These are phyloP conservation scores for Harlomillsia oculata DNA, from an alignment of 1,140 invertebrate species.

Conservation along the genomic window DNA sequence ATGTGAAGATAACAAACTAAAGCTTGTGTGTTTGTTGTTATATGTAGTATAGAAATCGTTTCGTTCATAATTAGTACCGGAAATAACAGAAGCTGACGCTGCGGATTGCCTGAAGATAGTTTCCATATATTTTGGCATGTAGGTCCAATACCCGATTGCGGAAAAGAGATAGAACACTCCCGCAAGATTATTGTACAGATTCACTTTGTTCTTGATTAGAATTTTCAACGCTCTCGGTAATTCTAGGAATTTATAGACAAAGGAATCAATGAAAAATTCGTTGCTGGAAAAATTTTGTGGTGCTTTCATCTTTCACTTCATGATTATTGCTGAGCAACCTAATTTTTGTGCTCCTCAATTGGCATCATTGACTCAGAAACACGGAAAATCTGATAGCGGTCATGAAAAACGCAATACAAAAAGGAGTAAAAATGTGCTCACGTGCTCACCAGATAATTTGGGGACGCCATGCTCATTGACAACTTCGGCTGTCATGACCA, in stretches of 20 bases:
- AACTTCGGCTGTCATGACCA: conserved; percentile 25
- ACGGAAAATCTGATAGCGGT: too few species aligned
- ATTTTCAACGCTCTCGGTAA: conserved; percentile 23
- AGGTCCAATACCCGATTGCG: conserved; percentile 61
- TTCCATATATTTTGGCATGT: conserved; percentile 66
- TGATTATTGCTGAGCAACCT: too few species aligned
- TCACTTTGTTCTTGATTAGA: conserved; percentile 33
- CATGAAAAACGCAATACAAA: not conserved
- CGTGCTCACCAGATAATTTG: conserved; percentile 25
- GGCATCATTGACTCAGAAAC: too few species aligned
- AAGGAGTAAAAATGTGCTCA: not conserved
- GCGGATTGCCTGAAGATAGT: conserved; percentile 62
- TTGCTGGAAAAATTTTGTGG: too few species aligned
- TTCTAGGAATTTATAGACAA: too few species aligned
- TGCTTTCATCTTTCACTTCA: too few species aligned
- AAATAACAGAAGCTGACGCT: conserved; percentile 55
- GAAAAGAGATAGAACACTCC: conserved; percentile 57
- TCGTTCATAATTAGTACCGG: conserved; percentile 43
- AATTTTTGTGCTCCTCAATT: too few species aligned
- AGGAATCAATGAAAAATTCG: too few species aligned
- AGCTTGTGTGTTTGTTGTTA: too few species aligned
- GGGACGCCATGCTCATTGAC: conserved; percentile 7
- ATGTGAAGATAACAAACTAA: too few species aligned
- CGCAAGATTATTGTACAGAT: conserved; percentile 31
- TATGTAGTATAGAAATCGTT: not conserved